phyloP scores from a whole-genome alignment of 1,140 invertebrate genomes.

The Kradibia gibbosae region DNA sequence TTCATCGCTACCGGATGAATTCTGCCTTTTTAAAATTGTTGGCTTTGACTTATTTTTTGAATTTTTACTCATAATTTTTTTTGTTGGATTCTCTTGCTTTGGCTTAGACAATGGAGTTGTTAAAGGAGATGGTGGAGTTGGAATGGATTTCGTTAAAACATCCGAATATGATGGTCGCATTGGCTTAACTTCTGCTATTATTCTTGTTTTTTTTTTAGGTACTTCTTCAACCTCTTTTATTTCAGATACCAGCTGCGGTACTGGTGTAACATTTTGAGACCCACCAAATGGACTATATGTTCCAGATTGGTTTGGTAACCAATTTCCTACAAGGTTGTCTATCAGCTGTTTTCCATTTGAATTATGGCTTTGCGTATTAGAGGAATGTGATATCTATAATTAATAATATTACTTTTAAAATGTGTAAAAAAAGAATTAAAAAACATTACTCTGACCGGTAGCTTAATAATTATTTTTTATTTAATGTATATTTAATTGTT shows the following conservation, averaged over 20 bases:
- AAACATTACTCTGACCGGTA: background rate
- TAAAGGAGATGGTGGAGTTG: conserved; percentile 63
- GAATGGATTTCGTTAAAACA: conserved; percentile 81
- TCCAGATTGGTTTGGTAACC: conserved; percentile 84
- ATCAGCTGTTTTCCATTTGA: conserved; percentile 74
- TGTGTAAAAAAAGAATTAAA: background rate
- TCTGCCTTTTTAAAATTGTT: conserved; percentile 68
- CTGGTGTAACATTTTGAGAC: conserved; percentile 66
- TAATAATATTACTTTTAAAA: background rate
- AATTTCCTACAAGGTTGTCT: conserved; percentile 86
- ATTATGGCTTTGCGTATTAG: conserved; percentile 58
- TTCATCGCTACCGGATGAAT: conserved; percentile 74
- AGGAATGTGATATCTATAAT: conserved; percentile 54
- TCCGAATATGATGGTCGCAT: conserved; percentile 89
- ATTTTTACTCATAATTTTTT: conserved; percentile 63
- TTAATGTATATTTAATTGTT: background rate
- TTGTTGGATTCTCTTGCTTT: conserved; percentile 61
- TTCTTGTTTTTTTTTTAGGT: conserved; percentile 78
- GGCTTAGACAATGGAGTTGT: conserved; percentile 62
- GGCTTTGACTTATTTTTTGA: conserved; percentile 66
- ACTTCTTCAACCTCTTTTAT: conserved; percentile 57
- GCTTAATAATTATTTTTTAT: background rate
- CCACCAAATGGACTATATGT: conserved; percentile 86
- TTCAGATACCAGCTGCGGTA: conserved; percentile 55
- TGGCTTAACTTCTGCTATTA: conserved; percentile 87